phyloP scores from a whole-genome alignment of 2,888 invertebrate genomes.

The Lucinisca nassula region DNA sequence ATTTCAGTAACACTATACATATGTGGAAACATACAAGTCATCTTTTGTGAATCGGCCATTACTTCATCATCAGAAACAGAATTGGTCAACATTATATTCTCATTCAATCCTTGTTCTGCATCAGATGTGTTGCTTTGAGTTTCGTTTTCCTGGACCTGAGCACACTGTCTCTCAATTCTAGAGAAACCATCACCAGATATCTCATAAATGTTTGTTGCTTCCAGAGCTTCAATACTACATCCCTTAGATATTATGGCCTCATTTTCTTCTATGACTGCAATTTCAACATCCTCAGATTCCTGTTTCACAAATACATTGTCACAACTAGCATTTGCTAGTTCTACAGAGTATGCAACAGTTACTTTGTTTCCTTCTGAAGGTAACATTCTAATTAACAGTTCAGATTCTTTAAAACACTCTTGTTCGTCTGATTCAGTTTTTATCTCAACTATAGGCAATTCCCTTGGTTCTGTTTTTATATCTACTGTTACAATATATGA shows the following conservation, averaged over 20 bases:
- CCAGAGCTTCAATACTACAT: neutral
- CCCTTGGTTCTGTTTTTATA: neutral
- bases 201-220: slow-evolving; percentile 24
- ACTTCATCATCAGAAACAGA: too few species aligned
- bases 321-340: neutral
- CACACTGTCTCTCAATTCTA: slow-evolving; percentile 88
- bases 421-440: too few species aligned
- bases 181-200: slow-evolving; percentile 75
- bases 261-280: slow-evolving; percentile 21
- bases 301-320: slow-evolving; percentile 36
- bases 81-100: too few species aligned
- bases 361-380: slow-evolving; percentile 93
- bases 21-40: too few species aligned
- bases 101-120: too few species aligned
- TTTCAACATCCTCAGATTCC: slow-evolving; percentile 51
- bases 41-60: too few species aligned
- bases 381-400: slow-evolving; percentile 95
- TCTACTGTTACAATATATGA: too few species aligned
- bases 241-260: neutral
- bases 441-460: slow-evolving; percentile 33
- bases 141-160: slow-evolving; percentile 84
- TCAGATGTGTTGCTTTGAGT: too few species aligned
- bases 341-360: neutral
- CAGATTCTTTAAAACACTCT: slow-evolving; percentile 94
- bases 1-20: too few species aligned